A percentile compares a stretch with the other conserved stretches of the same genome.
These are phyloP conservation scores for Trypoxylon attenuatum DNA, from an alignment of 2,888 invertebrate species.

Conservation along the genomic window DNA sequence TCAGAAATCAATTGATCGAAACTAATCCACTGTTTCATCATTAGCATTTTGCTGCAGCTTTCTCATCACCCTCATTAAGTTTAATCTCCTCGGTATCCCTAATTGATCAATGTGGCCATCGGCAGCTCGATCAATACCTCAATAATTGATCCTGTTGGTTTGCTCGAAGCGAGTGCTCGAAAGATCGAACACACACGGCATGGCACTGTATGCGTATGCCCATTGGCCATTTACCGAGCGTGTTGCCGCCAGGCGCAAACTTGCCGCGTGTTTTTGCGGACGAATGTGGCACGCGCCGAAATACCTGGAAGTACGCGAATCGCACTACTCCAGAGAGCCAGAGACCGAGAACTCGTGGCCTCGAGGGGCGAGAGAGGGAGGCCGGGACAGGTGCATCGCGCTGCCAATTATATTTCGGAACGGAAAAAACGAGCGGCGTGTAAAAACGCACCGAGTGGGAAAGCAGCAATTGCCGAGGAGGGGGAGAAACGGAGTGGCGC, in stretches of 20 bases:
- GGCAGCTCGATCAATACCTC: too few species aligned
- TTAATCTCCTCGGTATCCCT: too few species aligned
- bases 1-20: too few species aligned
- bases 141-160: too few species aligned
- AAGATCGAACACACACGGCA: too few species aligned
- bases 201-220: too few species aligned
- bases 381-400: constrained; percentile 74
- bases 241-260: constrained; percentile 6
- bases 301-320: constrained; percentile 49
- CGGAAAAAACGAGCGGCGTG: constrained; percentile 60
- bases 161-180: too few species aligned
- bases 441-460: constrained; percentile 52
- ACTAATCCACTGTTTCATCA: too few species aligned
- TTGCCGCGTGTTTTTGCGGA: constrained; percentile 22
- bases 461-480: constrained; percentile 9
- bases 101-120: too few species aligned
- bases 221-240: too few species aligned
- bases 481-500: constrained; percentile 17
- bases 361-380: constrained; percentile 40
- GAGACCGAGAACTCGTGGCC: constrained; percentile 23
- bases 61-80: too few species aligned
- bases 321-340: constrained; percentile 36
- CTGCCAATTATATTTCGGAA: constrained; percentile 74
- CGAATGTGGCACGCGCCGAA: constrained; percentile 58
- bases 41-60: too few species aligned